Base-by-base conservation (phyloP, 1,140 invertebrate species). In the Caenorhabditis brenneri region DNA sequence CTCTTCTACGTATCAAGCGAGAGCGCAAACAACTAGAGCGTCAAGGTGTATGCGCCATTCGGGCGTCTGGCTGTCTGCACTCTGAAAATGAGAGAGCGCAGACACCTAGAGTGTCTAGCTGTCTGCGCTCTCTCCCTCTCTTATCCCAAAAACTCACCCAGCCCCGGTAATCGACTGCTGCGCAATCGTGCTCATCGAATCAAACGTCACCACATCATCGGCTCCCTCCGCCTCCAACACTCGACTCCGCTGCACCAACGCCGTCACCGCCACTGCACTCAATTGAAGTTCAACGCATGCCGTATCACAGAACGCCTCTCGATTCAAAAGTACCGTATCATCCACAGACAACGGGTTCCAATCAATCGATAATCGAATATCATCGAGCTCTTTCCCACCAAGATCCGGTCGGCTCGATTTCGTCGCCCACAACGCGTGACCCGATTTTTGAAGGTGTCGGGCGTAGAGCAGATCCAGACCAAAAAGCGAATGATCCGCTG, bases 361-460 rank as follows among this genome's bases (percentile, higher is more conserved):
- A 36, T 81, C 83, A 22, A 81, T 46, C 16, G 83, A 65, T 6
- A 84, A 49, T 24, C 88, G 84, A 22, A 84, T 83, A 81, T 98
- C 96, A 91, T 98, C 97, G 49, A 95, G 95, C 92, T 99, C 96
- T 88, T 96, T 95, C 0, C 97, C 97, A 7, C 97, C 97, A 31
- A 99, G 93, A 92, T 99, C 97, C 0, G 97, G 97, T 80, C 94
- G 93, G 82, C 96, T 95, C 0, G 94, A 94, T 7, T 93, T 92
- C 0, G 97, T 98, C 91, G 95, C 96, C 97, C 97, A 99, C 1
- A 98, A 91, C 2, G 98, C 93, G 91, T 96, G 97, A 92, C 98
- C 98, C 87, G 97, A 94, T 87, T 95, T 95, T 55, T 94, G 92
- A 31, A 99, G 92, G 91, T 97, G 94, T 2, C 97, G 93, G 42